Conservation (phyloP, 2,888 invertebrate species). For the Tipula confusa region DNA sequence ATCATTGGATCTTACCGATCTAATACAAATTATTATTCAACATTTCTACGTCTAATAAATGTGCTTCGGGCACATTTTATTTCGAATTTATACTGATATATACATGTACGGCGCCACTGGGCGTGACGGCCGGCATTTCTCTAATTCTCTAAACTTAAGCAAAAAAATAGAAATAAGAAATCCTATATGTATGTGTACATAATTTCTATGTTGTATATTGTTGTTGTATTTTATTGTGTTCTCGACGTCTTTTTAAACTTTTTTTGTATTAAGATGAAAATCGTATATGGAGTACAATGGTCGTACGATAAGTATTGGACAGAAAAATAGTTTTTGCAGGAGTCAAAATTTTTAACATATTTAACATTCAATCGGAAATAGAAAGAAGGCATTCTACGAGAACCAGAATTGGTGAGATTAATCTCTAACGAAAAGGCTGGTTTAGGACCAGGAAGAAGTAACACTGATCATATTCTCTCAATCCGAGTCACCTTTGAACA, state of each 20-base stretch:
- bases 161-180: no score
- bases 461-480: no score
- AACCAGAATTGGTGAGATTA: no score
- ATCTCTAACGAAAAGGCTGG: no score
- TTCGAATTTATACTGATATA: background rate
- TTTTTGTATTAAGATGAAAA: background rate
- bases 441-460: no score
- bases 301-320: no score
- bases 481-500: no score
- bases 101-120: conserved; percentile 28
- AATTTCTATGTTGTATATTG: background rate
- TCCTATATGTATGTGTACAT: background rate
- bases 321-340: no score
- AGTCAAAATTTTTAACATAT: no score
- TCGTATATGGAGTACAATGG: no score
- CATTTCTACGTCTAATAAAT: background rate
- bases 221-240: background rate
- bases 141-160: background rate
- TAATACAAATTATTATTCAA: background rate
- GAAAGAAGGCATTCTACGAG: no score
- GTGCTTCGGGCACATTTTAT: background rate
- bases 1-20: background rate
- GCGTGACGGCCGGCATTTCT: conserved; percentile 29
- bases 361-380: no score
- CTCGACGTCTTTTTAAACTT: background rate